Conservation (phyloP, 2,113 vertebrate species). For the Polypterus bichir region DNA sequence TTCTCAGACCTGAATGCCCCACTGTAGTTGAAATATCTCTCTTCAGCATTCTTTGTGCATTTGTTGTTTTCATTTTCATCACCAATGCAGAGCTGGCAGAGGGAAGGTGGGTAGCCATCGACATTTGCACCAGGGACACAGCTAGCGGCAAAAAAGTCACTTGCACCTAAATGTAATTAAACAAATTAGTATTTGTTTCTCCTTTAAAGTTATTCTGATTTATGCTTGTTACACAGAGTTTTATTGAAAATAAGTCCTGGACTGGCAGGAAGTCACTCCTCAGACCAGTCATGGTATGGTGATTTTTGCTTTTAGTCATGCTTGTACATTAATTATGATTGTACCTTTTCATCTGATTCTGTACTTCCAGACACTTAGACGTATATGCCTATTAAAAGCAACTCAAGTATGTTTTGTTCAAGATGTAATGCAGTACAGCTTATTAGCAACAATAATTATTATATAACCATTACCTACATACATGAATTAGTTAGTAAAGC, state of each 20-base stretch:
- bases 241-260: background rate
- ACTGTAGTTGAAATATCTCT: slow-evolving; percentile 67
- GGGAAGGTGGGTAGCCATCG: slow-evolving; percentile 36
- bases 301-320: too few species aligned
- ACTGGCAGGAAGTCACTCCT: too few species aligned
- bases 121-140: slow-evolving; percentile 72
- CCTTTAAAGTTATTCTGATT: background rate
- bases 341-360: too few species aligned
- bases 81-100: slow-evolving; percentile 73
- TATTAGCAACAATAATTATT: background rate
- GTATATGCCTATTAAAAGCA: too few species aligned
- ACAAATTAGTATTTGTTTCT: background rate
- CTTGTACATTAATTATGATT: too few species aligned
- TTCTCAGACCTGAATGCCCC: slow-evolving; percentile 81
- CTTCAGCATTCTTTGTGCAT: slow-evolving; percentile 53
- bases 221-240: background rate
- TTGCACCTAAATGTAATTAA: slow-evolving; percentile 63
- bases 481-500: too few species aligned
- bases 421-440: background rate
- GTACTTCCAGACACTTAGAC: too few species aligned
- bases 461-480: background rate
- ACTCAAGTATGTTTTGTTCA: too few species aligned
- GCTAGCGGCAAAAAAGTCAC: slow-evolving; percentile 72
- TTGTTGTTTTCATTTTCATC: slow-evolving; percentile 34
- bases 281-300: too few species aligned